A percentile compares a stretch with the other conserved stretches of the same genome.
Evolutionary conservation across 2,113 vertebrate species (phyloP).

Genomic region (Pseudopipra pipra): DNA sequence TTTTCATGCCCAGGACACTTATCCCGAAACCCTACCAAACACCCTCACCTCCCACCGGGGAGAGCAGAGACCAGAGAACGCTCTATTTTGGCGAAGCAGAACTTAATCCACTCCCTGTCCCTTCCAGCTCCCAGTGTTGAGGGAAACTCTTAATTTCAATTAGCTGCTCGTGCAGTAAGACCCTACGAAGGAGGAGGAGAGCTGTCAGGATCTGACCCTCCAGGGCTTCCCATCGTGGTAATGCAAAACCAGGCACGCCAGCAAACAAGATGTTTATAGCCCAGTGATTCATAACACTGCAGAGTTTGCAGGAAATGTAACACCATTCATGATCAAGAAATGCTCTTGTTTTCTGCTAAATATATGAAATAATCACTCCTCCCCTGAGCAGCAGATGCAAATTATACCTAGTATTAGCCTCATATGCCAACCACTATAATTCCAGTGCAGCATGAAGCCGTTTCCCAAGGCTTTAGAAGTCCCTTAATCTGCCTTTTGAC

Average conservation of each 20-base stretch:
- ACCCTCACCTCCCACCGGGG: not conserved
- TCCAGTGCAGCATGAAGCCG: not conserved
- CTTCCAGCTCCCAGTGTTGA: not conserved
- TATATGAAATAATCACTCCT: conserved; percentile 50
- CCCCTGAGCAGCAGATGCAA: conserved; percentile 20
- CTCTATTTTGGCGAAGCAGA: not conserved
- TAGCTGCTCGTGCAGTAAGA: not conserved
- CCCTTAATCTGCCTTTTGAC: conserved; percentile 54
- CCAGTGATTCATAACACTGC: conserved; percentile 48
- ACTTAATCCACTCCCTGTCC: not conserved
- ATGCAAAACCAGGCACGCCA: fast-evolving
- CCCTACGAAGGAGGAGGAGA: not conserved
- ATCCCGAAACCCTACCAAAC: not conserved
- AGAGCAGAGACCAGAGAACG: fast-evolving
- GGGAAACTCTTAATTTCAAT: not conserved
- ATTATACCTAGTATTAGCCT: conserved; percentile 25
- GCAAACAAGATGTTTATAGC: not conserved
- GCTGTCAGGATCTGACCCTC: not conserved
- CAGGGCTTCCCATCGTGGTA: not conserved
- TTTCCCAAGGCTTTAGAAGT: conserved; percentile 35
- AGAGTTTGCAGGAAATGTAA: conserved; percentile 20
- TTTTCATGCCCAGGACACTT: not conserved
- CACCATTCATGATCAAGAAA: conserved; percentile 1
- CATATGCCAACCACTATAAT: not conserved
- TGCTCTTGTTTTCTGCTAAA: conserved; percentile 59